Conservation (phyloP, 2,113 vertebrate genomes). For the Sula dactylatra region DNA sequence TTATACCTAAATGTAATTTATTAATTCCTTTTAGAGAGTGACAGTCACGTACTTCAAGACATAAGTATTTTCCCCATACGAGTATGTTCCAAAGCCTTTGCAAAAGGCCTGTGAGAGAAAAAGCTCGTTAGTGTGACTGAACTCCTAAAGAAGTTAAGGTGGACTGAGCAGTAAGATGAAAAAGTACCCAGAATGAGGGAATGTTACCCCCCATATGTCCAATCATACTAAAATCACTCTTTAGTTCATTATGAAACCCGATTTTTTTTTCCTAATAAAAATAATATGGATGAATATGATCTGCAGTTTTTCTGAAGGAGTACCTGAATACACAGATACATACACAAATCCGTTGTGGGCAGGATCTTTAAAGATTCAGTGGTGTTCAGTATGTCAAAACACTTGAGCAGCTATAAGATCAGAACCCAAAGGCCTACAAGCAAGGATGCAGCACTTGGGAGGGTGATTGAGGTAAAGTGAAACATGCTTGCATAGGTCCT, state of each 20-base stretch:
- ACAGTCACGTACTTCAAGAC: neutral
- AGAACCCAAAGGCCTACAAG: neutral
- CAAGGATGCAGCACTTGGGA: neutral
- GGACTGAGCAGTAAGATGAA: neutral
- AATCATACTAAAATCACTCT: neutral
- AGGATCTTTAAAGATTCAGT: neutral
- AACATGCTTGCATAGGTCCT: neutral
- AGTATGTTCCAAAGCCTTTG: conserved; percentile 18
- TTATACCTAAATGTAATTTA: neutral
- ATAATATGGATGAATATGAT: neutral
- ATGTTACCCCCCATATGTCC: neutral
- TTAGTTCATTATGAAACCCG: neutral
- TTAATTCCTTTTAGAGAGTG: neutral
- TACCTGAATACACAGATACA: neutral
- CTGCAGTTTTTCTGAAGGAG: neutral
- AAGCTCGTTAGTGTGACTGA: neutral
- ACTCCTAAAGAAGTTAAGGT: neutral
- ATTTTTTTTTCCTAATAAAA: neutral
- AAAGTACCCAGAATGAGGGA: neutral
- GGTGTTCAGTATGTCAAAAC: neutral
- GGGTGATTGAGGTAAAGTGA: neutral
- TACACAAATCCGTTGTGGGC: neutral
- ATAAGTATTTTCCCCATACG: neutral
- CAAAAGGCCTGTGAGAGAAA: conserved; percentile 4
- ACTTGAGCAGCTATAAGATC: neutral